Conservation (phyloP, 1,140 invertebrate genomes). For the Pseudobourletiella spinata region DNA sequence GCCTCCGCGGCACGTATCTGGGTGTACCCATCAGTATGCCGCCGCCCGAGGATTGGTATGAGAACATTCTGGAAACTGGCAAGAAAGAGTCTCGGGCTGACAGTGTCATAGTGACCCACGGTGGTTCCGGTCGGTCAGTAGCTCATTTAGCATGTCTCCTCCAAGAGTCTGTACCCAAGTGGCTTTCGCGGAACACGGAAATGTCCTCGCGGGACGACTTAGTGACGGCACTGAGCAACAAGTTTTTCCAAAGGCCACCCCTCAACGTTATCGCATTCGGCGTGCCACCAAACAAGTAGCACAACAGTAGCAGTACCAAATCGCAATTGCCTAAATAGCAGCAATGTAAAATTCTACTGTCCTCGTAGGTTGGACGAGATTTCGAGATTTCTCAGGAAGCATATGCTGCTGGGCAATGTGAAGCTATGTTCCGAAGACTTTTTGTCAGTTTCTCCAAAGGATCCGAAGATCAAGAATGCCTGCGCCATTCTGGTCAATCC, state of each 20-base stretch:
- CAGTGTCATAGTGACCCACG: slow-evolving; percentile 19
- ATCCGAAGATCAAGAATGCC: slow-evolving; percentile 14
- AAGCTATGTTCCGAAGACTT: slow-evolving; percentile 22
- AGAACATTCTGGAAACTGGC: slow-evolving; percentile 9
- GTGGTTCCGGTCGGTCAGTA: slow-evolving; percentile 13
- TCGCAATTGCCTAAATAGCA: too few relatives aligned
- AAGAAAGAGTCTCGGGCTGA: slow-evolving; percentile 12
- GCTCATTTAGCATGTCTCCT: slow-evolving; percentile 27
- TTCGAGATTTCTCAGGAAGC: slow-evolving; percentile 10
- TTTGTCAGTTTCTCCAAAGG: slow-evolving; percentile 10
- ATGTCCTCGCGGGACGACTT: background rate
- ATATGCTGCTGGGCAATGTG: slow-evolving; percentile 17
- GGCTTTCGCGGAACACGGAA: slow-evolving; percentile 6
- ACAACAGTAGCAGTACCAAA: too few relatives aligned
- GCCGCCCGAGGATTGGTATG: slow-evolving; percentile 16
- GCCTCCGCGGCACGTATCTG: background rate
- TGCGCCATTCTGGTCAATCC: slow-evolving; percentile 28
- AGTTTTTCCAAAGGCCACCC: slow-evolving; percentile 18
- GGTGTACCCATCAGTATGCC: background rate
- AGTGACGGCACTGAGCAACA: slow-evolving; percentile 7
- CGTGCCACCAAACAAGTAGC: background rate
- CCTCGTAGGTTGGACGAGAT: slow-evolving; percentile 13
- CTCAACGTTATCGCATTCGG: slow-evolving; percentile 24
- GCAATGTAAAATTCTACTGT: background rate
- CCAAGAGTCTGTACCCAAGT: slow-evolving; percentile 23